Conservation (phyloP, 2,888 invertebrate genomes). For the Drosophila aldrichi region DNA sequence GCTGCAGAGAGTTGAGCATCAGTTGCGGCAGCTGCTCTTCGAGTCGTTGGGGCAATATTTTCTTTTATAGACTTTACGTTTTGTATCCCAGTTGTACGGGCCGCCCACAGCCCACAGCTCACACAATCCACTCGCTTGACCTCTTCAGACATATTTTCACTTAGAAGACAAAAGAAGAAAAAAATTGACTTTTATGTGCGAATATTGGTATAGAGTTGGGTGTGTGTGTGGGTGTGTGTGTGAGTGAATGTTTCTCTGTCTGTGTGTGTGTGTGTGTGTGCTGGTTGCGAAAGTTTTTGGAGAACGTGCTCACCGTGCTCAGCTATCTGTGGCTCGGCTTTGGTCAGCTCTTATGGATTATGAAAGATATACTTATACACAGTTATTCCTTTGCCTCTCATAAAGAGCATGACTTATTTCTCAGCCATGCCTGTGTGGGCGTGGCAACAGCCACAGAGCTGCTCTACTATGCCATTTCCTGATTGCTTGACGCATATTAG, state of each 20-base stretch:
- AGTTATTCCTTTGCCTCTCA: conserved; percentile 18
- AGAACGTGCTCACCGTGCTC: conserved; percentile 41
- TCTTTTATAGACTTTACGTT: conserved; percentile 73
- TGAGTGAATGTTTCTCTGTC: conserved; percentile 2
- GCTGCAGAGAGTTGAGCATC: conserved; percentile 40
- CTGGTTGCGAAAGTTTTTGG: conserved; percentile 27
- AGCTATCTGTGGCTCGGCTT: conserved; percentile 18
- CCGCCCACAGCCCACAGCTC: background rate
- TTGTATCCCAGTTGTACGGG: conserved; percentile 41
- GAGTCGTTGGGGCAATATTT: conserved; percentile 58
- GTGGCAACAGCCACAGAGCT: conserved; percentile 11
- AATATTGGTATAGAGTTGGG: conserved; percentile 22
- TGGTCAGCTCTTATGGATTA: conserved; percentile 39
- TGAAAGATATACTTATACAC: conserved; percentile 25
- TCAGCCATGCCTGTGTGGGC: background rate
- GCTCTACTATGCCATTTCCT: conserved; percentile 32
- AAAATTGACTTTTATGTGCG: conserved; percentile 51
- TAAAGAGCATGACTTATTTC: conserved; percentile 35
- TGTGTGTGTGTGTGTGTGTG: conserved; percentile 15
- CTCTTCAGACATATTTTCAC: conserved; percentile 53
- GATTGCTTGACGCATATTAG: conserved; percentile 34
- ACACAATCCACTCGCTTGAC: conserved; percentile 30
- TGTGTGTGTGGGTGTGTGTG: conserved; percentile 8
- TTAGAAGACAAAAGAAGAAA: conserved; percentile 54
- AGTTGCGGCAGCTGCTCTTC: conserved; percentile 31